Conservation (phyloP, 2,888 invertebrate genomes). For the Andrena trimmerana region DNA sequence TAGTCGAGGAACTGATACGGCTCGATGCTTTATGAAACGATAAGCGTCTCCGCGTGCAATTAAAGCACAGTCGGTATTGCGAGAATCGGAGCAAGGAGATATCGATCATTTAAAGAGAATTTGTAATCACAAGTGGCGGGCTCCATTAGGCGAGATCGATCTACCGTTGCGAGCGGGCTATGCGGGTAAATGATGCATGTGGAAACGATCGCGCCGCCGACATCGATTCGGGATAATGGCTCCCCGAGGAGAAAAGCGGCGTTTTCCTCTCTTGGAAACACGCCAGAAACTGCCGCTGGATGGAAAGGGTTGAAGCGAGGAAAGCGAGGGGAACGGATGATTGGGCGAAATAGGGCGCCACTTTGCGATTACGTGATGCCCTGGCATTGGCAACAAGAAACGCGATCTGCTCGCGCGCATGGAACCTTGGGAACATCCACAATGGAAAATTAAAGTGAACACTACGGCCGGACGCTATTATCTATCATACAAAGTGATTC, state of each 20-base stretch:
- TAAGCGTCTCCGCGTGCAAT: conserved; percentile 24
- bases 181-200: conserved; percentile 66
- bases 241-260: conserved; percentile 47
- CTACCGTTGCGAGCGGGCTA: conserved; percentile 48
- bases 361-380: conserved; percentile 48
- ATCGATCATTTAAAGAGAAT: conserved; percentile 52
- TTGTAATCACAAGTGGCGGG: conserved; percentile 37
- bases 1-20: conserved; percentile 7
- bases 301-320: conserved; percentile 41
- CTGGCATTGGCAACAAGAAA: conserved; percentile 27
- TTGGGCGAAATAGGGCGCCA: conserved; percentile 56
- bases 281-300: conserved; percentile 47
- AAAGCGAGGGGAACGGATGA: conserved; percentile 60
- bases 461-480: not conserved
- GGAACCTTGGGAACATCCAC: not conserved
- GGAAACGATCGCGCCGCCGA: conserved; percentile 65
- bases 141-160: conserved; percentile 59
- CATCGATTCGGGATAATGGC: conserved; percentile 67
- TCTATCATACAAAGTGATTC: not conserved
- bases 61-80: conserved; percentile 32
- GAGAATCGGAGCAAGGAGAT: conserved; percentile 56
- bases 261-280: conserved; percentile 52
- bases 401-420: not conserved
- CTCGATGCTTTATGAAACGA: conserved; percentile 18
- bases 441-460: conserved; percentile 4